A percentile compares a stretch with the other conserved stretches of the same genome.
These are phyloP conservation scores for Caenorhabditis tropicalis DNA, from an alignment of 1,140 invertebrate species.

Conservation along the genomic window DNA sequence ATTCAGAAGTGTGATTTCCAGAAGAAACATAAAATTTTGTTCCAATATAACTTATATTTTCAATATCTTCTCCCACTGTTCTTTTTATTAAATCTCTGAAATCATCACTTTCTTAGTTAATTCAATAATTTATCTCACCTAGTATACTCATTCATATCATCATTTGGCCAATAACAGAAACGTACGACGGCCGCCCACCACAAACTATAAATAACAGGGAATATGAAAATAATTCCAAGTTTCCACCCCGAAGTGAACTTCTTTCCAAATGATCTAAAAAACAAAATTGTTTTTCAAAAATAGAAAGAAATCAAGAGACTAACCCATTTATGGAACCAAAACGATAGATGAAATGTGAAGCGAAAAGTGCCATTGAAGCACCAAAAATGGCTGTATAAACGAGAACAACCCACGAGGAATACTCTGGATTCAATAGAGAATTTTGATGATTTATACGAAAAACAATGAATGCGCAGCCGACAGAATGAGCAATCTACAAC, in stretches of 20 bases:
- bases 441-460: not conserved
- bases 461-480: not conserved
- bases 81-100: not conserved
- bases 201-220: not conserved
- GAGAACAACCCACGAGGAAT: not conserved
- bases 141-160: not conserved
- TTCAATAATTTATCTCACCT: not conserved
- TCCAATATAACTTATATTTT: not conserved
- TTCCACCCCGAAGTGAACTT: slow-evolving; percentile 1
- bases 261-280: not conserved
- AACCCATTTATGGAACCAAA: not conserved
- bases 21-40: not conserved
- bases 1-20: not conserved
- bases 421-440: not conserved
- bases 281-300: not conserved
- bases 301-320: not conserved
- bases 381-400: not conserved
- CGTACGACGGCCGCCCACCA: not conserved
- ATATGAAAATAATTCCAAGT: not conserved
- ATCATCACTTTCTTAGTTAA: not conserved
- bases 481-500: not conserved
- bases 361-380: not conserved
- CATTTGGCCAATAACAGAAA: slow-evolving; percentile 1
- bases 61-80: not conserved
- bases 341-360: not conserved